A percentile compares a stretch with the other conserved stretches of the same genome.
Evolutionary conservation across 2,888 invertebrate genomes (phyloP).

Genomic region (Phyllotreta striolata): DNA sequence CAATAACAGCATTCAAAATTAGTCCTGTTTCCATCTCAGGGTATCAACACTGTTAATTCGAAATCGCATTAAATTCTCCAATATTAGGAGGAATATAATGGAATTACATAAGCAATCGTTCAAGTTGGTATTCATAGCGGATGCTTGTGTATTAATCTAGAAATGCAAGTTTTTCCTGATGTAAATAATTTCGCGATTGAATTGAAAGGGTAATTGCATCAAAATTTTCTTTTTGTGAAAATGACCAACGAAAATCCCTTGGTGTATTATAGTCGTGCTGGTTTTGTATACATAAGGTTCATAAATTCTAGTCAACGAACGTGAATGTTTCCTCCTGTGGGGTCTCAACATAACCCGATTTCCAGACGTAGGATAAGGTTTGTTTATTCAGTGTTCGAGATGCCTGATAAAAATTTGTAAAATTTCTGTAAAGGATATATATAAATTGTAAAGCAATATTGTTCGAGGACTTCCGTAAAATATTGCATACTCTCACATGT

Average conservation of each 20-base stretch:
- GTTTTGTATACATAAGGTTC: no score
- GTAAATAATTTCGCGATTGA: no score
- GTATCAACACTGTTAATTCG: neutral
- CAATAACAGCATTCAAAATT: conserved; percentile 11
- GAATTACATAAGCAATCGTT: neutral
- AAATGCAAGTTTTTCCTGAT: no score
- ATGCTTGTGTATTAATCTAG: no score
- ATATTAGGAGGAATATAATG: neutral
- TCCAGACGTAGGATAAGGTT: conserved; percentile 10
- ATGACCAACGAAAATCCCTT: no score
- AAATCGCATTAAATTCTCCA: conserved; percentile 11
- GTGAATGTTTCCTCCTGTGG: neutral
- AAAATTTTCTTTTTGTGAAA: no score
- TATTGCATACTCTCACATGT: no score
- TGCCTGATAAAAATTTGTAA: conserved; percentile 17
- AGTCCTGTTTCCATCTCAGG: conserved; percentile 6
- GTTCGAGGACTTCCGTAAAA: no score
- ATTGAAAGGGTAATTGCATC: no score
- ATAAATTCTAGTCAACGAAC: no score
- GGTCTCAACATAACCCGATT: conserved; percentile 21
- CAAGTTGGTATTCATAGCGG: no score
- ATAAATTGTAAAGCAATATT: neutral
- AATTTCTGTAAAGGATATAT: conserved; percentile 12
- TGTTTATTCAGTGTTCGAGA: conserved; percentile 18
- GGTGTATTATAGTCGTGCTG: no score